Conservation (phyloP, 2,888 invertebrate species). For the Drosophila silvestris region DNA sequence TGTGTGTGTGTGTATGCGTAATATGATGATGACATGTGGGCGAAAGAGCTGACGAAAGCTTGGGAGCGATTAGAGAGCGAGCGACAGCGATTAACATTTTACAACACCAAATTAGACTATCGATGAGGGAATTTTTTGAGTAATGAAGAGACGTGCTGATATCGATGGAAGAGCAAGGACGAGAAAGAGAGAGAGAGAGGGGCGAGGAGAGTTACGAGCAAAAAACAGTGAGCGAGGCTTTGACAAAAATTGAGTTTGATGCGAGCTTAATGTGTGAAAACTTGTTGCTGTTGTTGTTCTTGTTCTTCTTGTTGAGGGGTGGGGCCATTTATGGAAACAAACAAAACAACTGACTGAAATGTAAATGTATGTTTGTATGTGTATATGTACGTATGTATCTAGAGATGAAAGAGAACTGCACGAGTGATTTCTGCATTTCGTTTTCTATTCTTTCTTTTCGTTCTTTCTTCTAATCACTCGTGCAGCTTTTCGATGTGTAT, state of each 20-base stretch:
- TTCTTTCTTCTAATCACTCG: neutral
- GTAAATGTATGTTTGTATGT: conserved; percentile 2
- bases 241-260: conserved; percentile 24
- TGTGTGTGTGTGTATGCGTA: conserved; percentile 20
- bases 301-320: neutral
- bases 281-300: conserved; percentile 17
- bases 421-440: neutral
- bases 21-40: neutral
- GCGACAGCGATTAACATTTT: conserved; percentile 52
- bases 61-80: conserved; percentile 27
- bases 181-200: conserved; percentile 15
- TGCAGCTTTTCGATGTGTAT: neutral
- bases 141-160: conserved; percentile 46
- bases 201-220: conserved; percentile 34
- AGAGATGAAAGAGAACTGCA: conserved; percentile 2
- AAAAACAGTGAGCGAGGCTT: conserved; percentile 53
- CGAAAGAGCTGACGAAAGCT: conserved; percentile 38
- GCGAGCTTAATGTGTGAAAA: conserved; percentile 35
- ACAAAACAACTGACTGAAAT: conserved; percentile 31
- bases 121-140: conserved; percentile 36
- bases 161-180: conserved; percentile 36
- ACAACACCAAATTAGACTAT: conserved; percentile 66
- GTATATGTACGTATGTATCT: conserved; percentile 1
- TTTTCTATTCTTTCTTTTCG: neutral
- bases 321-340: conserved; percentile 18